Percentiles rank a stretch among this genome's conserved stretches.
phyloP scores from a whole-genome alignment of 1,140 invertebrate genomes.

The Zaprionus lachaisei region DNA sequence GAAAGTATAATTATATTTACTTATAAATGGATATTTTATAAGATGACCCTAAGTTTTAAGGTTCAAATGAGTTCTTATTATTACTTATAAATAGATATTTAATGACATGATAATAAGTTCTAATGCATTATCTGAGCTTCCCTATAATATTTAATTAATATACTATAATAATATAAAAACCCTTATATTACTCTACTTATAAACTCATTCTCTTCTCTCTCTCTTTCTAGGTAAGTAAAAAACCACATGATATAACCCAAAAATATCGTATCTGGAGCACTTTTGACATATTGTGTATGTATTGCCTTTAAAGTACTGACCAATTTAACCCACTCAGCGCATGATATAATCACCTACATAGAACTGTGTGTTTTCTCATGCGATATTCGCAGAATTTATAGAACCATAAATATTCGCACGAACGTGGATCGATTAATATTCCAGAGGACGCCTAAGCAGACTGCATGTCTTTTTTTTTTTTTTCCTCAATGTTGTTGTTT shows the following conservation, averaged over 20 bases:
- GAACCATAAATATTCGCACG: constrained; percentile 29
- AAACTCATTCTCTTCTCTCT: constrained; percentile 18
- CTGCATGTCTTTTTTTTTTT: constrained; percentile 18
- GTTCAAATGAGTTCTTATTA: too few species aligned
- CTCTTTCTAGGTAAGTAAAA: constrained; percentile 63
- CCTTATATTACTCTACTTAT: background rate
- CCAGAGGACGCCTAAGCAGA: constrained; percentile 23
- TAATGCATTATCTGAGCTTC: too few species aligned
- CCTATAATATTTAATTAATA: too few species aligned
- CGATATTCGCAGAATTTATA: constrained; percentile 28
- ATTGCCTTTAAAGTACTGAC: background rate
- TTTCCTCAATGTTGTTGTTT: background rate
- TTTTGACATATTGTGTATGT: constrained; percentile 20
- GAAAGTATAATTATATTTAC: too few species aligned
- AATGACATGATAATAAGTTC: too few species aligned
- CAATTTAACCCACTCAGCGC: background rate
- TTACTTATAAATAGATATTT: too few species aligned
- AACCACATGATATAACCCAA: background rate
- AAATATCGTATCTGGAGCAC: constrained; percentile 27
- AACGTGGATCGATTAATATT: constrained; percentile 47
- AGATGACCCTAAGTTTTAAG: too few species aligned
- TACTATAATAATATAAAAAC: background rate
- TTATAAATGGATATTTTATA: too few species aligned
- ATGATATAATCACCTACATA: constrained; percentile 1
- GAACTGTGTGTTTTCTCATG: constrained; percentile 2